Percentiles rank a stretch among this genome's conserved stretches.
Evolutionary conservation across 2,888 invertebrate genomes (phyloP).

Genomic region (Tolmerus cingulatus): DNA sequence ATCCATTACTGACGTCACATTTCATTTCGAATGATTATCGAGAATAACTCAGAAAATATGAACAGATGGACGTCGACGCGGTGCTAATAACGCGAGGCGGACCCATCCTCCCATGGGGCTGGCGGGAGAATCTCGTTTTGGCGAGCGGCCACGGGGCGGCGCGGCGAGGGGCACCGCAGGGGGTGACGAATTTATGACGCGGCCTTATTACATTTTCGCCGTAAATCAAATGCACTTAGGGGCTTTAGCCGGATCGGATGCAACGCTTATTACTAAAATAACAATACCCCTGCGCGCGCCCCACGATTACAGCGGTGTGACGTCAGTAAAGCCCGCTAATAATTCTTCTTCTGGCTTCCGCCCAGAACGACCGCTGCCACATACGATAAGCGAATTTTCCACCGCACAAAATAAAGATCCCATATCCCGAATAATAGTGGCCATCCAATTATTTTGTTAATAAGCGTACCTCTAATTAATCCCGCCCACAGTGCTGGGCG

Average conservation of each 20-base stretch:
- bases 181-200: constrained; percentile 25
- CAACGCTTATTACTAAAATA: constrained; percentile 13
- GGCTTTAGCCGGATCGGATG: background rate
- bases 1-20: constrained; percentile 22
- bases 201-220: background rate
- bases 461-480: constrained; percentile 15
- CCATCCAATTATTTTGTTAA: constrained; percentile 29
- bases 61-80: constrained; percentile 1
- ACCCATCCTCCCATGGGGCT: background rate
- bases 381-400: background rate
- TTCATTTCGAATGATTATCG: constrained; percentile 13
- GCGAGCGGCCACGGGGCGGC: background rate
- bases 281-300: background rate
- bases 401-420: background rate
- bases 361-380: background rate
- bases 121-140: background rate
- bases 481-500: background rate
- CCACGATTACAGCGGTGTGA: background rate
- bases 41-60: constrained; percentile 12
- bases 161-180: background rate
- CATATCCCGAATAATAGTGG: background rate
- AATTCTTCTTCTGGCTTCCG: background rate
- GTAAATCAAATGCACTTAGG: background rate
- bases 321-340: background rate
- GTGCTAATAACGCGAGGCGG: background rate